Evolutionary conservation across 2,113 vertebrate genomes (phyloP).

Genomic region (Odontophorus gujanensis): DNA sequence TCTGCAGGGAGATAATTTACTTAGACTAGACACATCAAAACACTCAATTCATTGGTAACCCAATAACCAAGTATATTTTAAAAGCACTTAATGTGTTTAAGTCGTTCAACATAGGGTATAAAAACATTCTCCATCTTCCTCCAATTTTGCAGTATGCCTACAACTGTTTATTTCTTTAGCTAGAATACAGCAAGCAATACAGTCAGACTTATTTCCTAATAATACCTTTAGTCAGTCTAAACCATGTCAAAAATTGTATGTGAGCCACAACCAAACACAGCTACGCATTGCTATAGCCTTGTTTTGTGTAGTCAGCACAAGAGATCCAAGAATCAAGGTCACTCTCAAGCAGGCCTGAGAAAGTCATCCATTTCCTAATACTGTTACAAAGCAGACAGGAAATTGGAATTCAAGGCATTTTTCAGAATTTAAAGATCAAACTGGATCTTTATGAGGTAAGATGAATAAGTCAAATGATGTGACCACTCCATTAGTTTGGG

Average conservation of each 20-base stretch:
- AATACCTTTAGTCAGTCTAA: neutral
- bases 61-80: neutral
- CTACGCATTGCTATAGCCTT: fast-evolving
- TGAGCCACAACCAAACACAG: neutral
- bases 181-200: neutral
- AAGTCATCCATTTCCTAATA: neutral
- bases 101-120: fast-evolving
- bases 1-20: neutral
- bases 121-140: neutral
- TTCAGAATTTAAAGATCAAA: neutral
- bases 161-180: neutral
- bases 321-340: conserved; percentile 43
- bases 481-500: neutral
- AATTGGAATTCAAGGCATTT: neutral
- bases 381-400: neutral
- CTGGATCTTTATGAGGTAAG: fast-evolving
- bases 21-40: neutral
- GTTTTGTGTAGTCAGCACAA: neutral
- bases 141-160: neutral
- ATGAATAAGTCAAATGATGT: fast-evolving
- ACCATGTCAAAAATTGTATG: fast-evolving
- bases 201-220: neutral
- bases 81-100: fast-evolving
- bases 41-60: neutral
- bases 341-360: neutral